phyloP scores from a whole-genome alignment of 2,113 vertebrate species.

The Neogale vison region DNA sequence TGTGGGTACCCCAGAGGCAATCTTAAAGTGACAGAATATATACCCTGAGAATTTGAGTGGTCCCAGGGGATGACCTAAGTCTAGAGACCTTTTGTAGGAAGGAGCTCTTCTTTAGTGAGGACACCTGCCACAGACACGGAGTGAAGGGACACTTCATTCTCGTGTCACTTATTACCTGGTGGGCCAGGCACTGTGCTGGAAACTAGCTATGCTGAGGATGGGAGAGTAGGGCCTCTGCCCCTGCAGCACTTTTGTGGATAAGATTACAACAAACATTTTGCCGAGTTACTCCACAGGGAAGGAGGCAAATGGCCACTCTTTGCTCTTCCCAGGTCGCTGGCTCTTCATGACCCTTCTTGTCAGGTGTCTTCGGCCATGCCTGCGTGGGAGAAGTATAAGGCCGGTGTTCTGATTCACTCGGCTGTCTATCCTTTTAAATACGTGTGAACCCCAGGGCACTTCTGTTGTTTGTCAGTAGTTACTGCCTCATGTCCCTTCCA shows the following conservation, averaged over 20 bases:
- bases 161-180: not conserved
- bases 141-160: not conserved
- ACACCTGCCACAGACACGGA: constrained; percentile 19
- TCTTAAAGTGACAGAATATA: not conserved
- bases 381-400: not conserved
- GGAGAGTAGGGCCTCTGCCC: not conserved
- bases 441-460: not conserved
- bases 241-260: not conserved
- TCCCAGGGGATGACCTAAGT: not conserved
- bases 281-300: not conserved
- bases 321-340: constrained; percentile 12
- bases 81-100: not conserved
- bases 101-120: not conserved
- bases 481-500: not conserved
- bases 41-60: not conserved
- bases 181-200: not conserved
- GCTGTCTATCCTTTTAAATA: not conserved
- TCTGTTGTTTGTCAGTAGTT: not conserved
- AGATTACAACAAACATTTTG: not conserved
- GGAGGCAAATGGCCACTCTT: not conserved
- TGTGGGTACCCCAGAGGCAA: not conserved
- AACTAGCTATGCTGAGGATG: not conserved
- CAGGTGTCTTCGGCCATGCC: not conserved
- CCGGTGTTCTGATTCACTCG: not conserved
- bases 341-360: not conserved